Evolutionary conservation across 2,797 vertebrate genomes (phyloP).

Genomic region (Aeoliscus strigatus): DNA sequence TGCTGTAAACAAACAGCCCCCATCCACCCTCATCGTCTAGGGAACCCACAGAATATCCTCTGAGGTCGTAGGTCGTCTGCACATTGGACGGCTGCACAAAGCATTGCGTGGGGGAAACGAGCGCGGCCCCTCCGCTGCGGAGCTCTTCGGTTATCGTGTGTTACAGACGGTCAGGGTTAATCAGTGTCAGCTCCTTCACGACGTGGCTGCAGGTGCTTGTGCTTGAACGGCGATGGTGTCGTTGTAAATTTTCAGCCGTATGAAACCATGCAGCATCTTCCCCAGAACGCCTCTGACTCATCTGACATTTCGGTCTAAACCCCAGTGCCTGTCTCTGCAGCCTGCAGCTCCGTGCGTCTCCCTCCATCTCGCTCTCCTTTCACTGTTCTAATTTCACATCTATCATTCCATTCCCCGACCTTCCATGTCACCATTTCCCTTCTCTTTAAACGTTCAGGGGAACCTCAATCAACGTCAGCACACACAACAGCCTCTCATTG

Average conservation of each 20-base stretch:
- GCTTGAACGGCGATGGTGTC: slow-evolving; percentile 50
- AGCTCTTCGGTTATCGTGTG: slow-evolving; percentile 43
- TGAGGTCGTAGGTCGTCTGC: slow-evolving; percentile 14
- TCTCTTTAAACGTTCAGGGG: slow-evolving; percentile 42
- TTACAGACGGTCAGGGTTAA: slow-evolving; percentile 57
- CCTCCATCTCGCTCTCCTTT: slow-evolving; percentile 13
- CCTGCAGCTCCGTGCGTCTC: slow-evolving; percentile 29
- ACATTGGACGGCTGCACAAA: slow-evolving; percentile 22
- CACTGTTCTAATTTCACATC: slow-evolving; percentile 22
- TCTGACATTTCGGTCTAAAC: slow-evolving; percentile 70
- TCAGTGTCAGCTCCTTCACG: slow-evolving; percentile 56
- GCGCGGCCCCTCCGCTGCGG: slow-evolving; percentile 17
- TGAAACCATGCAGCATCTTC: slow-evolving; percentile 60
- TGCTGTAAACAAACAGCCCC: no score
- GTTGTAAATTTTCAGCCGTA: slow-evolving; percentile 57
- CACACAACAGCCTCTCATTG: slow-evolving; percentile 9
- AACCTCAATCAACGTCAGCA: slow-evolving; percentile 35
- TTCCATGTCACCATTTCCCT: slow-evolving; percentile 22
- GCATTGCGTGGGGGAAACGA: slow-evolving; percentile 38
- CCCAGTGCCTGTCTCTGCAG: slow-evolving; percentile 40
- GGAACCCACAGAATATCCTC: no score
- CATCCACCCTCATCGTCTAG: no score
- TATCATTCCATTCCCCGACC: slow-evolving; percentile 22
- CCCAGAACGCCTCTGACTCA: slow-evolving; percentile 70
- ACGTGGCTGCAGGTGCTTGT: slow-evolving; percentile 60